Conservation (phyloP, 2,797 vertebrate genomes). For the Eidolon dupreanum region DNA sequence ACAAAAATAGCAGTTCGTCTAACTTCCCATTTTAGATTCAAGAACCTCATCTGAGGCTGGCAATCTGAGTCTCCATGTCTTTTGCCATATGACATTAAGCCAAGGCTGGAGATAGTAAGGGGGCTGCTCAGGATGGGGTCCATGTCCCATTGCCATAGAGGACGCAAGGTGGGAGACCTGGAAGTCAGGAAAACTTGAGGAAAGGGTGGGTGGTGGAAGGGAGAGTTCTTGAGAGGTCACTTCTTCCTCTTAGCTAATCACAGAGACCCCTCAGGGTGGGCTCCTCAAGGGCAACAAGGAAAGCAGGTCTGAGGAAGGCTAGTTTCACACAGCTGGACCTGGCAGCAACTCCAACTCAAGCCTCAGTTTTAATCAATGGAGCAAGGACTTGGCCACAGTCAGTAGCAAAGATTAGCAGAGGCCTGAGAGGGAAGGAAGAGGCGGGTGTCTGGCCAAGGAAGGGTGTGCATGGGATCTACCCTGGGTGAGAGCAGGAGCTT, state of each 20-base stretch:
- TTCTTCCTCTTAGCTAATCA: background rate
- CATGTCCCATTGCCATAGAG: background rate
- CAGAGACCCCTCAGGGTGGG: background rate
- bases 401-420: background rate
- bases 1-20: background rate
- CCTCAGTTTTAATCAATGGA: constrained; percentile 9
- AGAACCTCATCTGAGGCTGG: background rate
- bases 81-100: background rate
- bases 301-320: background rate
- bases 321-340: background rate
- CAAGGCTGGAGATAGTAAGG: background rate
- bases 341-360: background rate
- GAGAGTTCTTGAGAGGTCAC: background rate
- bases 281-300: background rate
- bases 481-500: background rate
- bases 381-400: background rate
- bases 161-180: background rate
- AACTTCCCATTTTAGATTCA: background rate
- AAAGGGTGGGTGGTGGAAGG: background rate
- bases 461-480: background rate
- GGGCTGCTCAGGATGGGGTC: background rate
- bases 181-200: background rate
- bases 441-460: background rate
- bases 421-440: background rate
- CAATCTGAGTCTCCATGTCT: background rate